Conservation (phyloP, 2,113 vertebrate species). For the Aix galericulata region DNA sequence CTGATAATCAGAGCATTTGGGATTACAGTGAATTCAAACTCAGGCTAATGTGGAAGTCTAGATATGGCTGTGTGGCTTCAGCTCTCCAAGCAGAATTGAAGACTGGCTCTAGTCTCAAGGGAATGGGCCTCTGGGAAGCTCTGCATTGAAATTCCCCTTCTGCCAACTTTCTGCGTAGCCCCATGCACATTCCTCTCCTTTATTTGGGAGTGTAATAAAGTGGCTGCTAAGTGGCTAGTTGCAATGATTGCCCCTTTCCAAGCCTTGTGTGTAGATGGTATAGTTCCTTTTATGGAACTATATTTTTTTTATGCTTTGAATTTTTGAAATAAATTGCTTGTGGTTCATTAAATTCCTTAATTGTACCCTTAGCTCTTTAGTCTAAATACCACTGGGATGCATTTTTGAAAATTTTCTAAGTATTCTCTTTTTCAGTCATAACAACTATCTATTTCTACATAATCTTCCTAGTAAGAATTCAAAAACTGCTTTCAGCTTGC, state of each 20-base stretch:
- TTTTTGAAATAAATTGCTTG: neutral
- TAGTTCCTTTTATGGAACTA: neutral
- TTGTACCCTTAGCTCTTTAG: neutral
- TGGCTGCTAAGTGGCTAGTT: neutral
- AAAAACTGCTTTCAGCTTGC: neutral
- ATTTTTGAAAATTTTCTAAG: neutral
- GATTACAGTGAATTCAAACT: neutral
- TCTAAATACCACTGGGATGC: neutral
- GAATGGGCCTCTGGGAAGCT: neutral
- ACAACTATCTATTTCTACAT: neutral
- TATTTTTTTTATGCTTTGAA: too few species aligned
- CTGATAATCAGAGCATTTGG: neutral
- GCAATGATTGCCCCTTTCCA: neutral
- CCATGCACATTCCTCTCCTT: neutral
- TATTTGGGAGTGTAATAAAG: neutral
- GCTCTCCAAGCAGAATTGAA: rapidly evolving
- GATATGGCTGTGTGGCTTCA: neutral
- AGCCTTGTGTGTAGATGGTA: neutral
- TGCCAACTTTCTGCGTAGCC: neutral
- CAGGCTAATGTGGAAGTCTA: neutral
- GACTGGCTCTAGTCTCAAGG: neutral
- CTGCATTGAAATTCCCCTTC: neutral
- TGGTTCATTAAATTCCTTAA: neutral
- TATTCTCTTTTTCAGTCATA: neutral
- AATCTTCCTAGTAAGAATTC: neutral